Evolutionary conservation across 2,797 vertebrate species (phyloP), one percentile per base, ranked within the genome.

Genomic region (Falco novaeseelandiae): DNA sequence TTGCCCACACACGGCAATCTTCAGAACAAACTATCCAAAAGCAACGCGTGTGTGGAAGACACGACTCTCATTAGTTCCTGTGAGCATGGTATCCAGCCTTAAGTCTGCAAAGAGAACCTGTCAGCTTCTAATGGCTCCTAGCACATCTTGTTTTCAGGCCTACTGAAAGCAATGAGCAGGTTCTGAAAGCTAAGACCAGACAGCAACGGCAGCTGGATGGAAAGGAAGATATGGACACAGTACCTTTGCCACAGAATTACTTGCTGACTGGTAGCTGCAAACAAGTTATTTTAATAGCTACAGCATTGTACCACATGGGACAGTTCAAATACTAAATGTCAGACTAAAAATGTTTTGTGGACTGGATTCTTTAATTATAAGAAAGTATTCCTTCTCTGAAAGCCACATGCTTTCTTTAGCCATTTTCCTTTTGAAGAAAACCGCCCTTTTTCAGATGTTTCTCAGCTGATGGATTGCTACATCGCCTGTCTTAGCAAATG

Each of bases 351-450:
- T 4, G 25, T 89, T 97, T 95, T 95, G 92, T 87, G 91, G 92
- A 91, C 30, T 90, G 57, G 70, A 84, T 92, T 96, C 71, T 96
- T 98, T 94, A 97, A 92, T 94, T 97, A 97, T 82, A 97, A 94
- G 65, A 86, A 62, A 70, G 90, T 96, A 84, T 95, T 96, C 84
- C 95, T 95, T 51, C 32, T 44, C 57, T 97, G 96, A 96, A 96
- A 97, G 82, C 92, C 92, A 76, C 90, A 78, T 87, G 89, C 87
- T 98, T 96, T 97, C 97, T 93, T 98, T 91, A 95, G 83, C 72
- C 94, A 89, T 92, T 94, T 80, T 87, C 52, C 95, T 97, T 97
- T 95, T 91, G 95, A 92, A 83, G 70, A 95, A 95, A 83, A 70
- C 62, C 66, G 44, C 40, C 54, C 85, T 96, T 96, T 90, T 91